phyloP scores from a whole-genome alignment of 1,140 invertebrate species.

The Drosophila azteca region DNA sequence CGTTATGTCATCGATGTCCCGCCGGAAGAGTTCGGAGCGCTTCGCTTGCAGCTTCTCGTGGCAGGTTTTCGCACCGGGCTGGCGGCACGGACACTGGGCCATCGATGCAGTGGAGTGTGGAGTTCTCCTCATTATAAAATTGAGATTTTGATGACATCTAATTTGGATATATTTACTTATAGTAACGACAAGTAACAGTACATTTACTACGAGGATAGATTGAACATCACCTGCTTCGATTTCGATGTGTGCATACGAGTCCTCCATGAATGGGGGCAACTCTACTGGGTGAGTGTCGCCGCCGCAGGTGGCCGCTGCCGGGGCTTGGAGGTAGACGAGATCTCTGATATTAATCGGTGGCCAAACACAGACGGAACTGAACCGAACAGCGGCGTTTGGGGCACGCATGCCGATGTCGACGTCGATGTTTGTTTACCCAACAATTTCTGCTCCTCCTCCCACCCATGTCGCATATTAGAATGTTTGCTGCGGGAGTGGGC shows the following conservation, averaged over 20 bases:
- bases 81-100: constrained; percentile 28
- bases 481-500: constrained; percentile 22
- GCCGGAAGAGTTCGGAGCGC: not conserved
- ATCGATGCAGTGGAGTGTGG: too few species aligned
- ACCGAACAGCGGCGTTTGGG: constrained; percentile 30
- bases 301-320: constrained; percentile 1
- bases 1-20: constrained; percentile 60
- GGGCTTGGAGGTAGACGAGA: constrained; percentile 12
- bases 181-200: too few species aligned
- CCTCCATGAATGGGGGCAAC: too few species aligned
- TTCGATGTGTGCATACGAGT: too few species aligned
- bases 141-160: not conserved
- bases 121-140: too few species aligned
- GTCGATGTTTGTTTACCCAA: constrained; percentile 70
- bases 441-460: constrained; percentile 32
- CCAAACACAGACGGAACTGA: not conserved
- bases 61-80: not conserved
- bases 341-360: constrained; percentile 57
- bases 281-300: too few species aligned
- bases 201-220: too few species aligned
- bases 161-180: not conserved
- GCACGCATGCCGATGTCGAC: constrained; percentile 59
- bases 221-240: too few species aligned
- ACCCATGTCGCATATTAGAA: not conserved
- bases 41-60: not conserved